Conservation (phyloP, 2,797 vertebrate genomes). For the Scomberomorus guttatus region DNA sequence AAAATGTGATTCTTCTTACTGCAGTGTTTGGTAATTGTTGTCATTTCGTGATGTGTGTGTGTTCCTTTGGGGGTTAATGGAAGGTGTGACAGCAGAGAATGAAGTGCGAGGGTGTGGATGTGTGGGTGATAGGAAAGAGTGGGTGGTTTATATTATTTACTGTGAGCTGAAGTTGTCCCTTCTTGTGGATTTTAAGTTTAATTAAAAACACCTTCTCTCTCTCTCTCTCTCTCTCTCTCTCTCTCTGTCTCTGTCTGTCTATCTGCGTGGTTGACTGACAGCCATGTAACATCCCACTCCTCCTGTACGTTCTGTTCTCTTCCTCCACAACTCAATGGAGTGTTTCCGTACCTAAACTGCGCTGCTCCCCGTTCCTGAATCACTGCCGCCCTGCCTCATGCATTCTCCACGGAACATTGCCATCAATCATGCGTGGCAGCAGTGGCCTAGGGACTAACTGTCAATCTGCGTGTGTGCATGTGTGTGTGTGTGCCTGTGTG, state of each 20-base stretch:
- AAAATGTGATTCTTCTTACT: too few species aligned
- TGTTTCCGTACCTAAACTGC: conserved; percentile 77
- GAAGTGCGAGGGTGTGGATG: conserved; percentile 20
- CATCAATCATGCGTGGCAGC: conserved; percentile 83
- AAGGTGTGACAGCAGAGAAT: conserved; percentile 26
- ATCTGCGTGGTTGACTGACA: conserved; percentile 77
- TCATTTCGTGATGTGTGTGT: conserved; percentile 9
- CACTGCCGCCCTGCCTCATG: conserved; percentile 71
- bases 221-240: conserved; percentile 17
- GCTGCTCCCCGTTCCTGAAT: conserved; percentile 73
- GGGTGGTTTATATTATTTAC: conserved; percentile 58
- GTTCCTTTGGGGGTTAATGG: conserved; percentile 20
- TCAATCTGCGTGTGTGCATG: conserved; percentile 72
- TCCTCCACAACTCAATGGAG: conserved; percentile 72
- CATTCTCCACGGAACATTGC: conserved; percentile 80
- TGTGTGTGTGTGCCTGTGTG: conserved; percentile 53
- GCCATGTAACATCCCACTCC: conserved; percentile 64
- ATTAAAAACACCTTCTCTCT: conserved; percentile 56
- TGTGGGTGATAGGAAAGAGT: conserved; percentile 34
- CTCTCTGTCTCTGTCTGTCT: conserved; percentile 26
- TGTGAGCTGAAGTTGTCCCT: conserved; percentile 50
- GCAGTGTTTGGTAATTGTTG: conserved; percentile 6
- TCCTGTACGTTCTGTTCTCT: conserved; percentile 71
- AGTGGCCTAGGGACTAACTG: conserved; percentile 78
- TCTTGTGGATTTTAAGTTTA: conserved; percentile 61